phyloP scores from a whole-genome alignment of 2,113 vertebrate species.

The Lathamus discolor region DNA sequence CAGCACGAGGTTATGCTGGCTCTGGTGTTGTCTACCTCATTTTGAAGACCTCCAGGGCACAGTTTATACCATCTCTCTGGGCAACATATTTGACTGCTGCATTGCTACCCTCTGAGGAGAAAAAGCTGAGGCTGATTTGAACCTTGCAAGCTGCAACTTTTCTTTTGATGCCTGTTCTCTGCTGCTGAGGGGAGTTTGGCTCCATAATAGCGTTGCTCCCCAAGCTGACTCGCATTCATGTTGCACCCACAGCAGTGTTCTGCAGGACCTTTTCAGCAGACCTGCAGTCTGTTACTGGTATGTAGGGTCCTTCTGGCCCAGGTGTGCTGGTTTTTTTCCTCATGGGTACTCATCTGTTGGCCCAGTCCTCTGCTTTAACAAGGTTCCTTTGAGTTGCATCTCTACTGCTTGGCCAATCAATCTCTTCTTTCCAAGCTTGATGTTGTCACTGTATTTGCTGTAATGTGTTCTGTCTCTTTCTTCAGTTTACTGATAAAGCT shows the following conservation, averaged over 20 bases:
- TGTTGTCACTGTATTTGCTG: not conserved
- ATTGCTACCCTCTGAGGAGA: not conserved
- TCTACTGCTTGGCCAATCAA: accelerated
- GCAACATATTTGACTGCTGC: not conserved
- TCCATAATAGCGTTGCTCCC: not conserved
- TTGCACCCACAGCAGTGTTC: not conserved
- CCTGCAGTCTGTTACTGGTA: not conserved
- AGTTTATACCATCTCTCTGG: not conserved
- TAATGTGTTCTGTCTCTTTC: not conserved
- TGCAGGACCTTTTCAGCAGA: not conserved
- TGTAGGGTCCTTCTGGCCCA: not conserved
- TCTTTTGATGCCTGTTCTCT: not conserved
- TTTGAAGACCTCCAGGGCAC: not conserved
- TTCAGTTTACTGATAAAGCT: not conserved
- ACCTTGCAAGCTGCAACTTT: not conserved
- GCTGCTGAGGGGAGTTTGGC: not conserved
- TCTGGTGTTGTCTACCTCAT: not conserved
- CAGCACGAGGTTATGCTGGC: accelerated
- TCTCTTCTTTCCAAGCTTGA: not conserved
- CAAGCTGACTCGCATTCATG: accelerated
- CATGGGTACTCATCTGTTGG: not conserved
- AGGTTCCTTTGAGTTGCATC: not conserved
- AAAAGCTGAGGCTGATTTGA: not conserved
- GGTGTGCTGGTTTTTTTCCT: not conserved
- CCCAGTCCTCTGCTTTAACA: not conserved